These are phyloP conservation scores for Anas platyrhynchos DNA, from an alignment of 2,113 vertebrate species.

Conservation along the genomic window DNA sequence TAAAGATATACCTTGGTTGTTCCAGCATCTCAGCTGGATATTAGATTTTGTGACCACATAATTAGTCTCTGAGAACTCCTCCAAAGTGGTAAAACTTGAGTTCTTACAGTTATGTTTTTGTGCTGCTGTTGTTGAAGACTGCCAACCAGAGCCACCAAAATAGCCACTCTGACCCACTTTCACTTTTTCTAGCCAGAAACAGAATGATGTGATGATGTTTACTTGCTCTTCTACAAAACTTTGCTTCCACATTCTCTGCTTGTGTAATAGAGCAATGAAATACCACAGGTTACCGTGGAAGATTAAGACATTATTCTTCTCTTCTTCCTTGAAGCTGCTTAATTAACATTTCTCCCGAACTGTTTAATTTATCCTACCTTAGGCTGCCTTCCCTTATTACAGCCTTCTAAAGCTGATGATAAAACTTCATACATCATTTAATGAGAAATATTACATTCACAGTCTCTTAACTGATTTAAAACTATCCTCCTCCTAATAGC, in stretches of 20 bases:
- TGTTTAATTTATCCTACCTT: conserved; percentile 19
- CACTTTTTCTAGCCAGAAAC: neutral
- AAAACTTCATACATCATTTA: neutral
- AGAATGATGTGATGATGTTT: neutral
- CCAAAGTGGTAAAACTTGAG: neutral
- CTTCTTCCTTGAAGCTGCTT: conserved; percentile 20
- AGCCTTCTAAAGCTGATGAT: neutral
- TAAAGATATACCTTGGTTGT: neutral
- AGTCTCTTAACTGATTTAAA: neutral
- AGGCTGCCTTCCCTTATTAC: neutral
- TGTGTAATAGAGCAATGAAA: neutral
- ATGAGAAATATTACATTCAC: neutral
- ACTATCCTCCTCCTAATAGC: neutral
- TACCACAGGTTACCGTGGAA: neutral
- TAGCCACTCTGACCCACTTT: neutral
- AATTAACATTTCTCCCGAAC: conserved; percentile 11
- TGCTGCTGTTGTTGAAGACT: neutral
- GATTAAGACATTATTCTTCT: conserved; percentile 1
- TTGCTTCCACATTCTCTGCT: neutral
- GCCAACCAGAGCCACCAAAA: neutral
- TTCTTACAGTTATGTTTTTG: neutral
- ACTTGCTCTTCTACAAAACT: neutral
- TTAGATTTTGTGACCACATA: neutral
- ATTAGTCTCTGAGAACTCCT: conserved; percentile 15
- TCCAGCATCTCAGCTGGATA: conserved; percentile 9